A percentile compares a stretch with the other conserved stretches of the same genome.
These are phyloP conservation scores for Sitophilus oryzae DNA, from an alignment of 1,140 invertebrate species.

Conservation along the genomic window DNA sequence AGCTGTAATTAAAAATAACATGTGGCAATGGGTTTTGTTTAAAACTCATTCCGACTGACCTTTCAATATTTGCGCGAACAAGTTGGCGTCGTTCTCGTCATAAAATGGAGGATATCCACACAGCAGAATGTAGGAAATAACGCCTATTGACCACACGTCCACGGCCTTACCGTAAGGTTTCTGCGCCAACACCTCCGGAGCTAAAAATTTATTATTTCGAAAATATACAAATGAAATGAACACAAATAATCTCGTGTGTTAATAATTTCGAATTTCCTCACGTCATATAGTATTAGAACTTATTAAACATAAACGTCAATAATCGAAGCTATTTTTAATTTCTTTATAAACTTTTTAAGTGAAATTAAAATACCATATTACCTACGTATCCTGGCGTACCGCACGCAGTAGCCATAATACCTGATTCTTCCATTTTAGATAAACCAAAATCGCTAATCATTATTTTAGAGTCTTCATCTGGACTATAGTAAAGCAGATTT, in stretches of 20 bases:
- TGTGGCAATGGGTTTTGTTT: conserved; percentile 4
- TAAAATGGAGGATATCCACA: conserved; percentile 99
- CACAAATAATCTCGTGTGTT: background rate
- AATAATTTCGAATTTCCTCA: background rate
- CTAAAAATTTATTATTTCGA: conserved; percentile 51
- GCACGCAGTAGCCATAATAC: conserved; percentile 98
- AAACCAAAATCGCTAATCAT: conserved; percentile 99
- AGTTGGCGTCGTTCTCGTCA: conserved; percentile 98
- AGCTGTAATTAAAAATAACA: background rate
- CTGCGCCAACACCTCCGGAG: conserved; percentile 95
- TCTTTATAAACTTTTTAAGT: no score
- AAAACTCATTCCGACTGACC: conserved; percentile 52
- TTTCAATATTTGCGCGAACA: conserved; percentile 97
- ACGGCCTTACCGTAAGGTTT: conserved; percentile 98
- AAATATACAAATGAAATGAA: background rate
- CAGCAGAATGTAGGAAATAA: conserved; percentile 92
- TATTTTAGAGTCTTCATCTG: conserved; percentile 97
- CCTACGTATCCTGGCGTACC: conserved; percentile 90
- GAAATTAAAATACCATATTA: conserved; percentile 7
- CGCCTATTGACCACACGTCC: conserved; percentile 99
- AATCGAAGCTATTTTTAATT: no score
- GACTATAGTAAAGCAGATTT: conserved; percentile 96
- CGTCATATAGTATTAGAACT: no score
- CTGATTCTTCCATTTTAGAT: conserved; percentile 98
- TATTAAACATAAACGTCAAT: no score